Evolutionary conservation across 2,113 vertebrate species (phyloP).

Genomic region (Malaclemys terrapin): DNA sequence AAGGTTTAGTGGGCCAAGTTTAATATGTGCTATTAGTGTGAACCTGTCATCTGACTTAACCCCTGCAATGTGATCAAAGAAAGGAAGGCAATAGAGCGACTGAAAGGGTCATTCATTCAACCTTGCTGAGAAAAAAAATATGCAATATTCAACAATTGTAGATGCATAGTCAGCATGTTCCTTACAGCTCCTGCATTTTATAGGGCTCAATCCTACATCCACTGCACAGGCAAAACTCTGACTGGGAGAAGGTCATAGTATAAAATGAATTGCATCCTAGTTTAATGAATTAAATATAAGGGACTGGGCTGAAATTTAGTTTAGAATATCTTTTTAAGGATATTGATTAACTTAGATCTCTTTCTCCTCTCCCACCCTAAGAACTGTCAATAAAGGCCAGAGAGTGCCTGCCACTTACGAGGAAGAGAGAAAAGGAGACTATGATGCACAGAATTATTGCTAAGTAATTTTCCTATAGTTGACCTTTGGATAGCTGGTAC

Average conservation of each 20-base stretch:
- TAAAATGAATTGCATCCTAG: background rate
- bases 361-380: background rate
- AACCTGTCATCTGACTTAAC: fast-evolving
- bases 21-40: fast-evolving
- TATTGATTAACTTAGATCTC: background rate
- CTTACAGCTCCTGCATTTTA: background rate
- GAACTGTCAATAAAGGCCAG: background rate
- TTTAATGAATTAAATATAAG: background rate
- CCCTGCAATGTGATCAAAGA: background rate
- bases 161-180: fast-evolving
- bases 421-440: background rate
- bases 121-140: background rate
- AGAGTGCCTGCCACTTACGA: background rate
- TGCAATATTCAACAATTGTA: background rate
- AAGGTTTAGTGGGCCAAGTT: background rate
- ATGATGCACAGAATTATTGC: background rate
- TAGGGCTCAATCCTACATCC: background rate
- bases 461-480: background rate
- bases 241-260: background rate
- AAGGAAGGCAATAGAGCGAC: background rate
- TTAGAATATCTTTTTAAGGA: background rate
- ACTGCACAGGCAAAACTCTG: background rate
- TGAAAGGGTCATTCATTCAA: background rate
- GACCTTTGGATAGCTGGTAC: background rate
- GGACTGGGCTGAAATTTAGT: background rate